These are phyloP conservation scores for Brachionus rubens DNA, from an alignment of 1,140 invertebrate species.

Conservation along the genomic window DNA sequence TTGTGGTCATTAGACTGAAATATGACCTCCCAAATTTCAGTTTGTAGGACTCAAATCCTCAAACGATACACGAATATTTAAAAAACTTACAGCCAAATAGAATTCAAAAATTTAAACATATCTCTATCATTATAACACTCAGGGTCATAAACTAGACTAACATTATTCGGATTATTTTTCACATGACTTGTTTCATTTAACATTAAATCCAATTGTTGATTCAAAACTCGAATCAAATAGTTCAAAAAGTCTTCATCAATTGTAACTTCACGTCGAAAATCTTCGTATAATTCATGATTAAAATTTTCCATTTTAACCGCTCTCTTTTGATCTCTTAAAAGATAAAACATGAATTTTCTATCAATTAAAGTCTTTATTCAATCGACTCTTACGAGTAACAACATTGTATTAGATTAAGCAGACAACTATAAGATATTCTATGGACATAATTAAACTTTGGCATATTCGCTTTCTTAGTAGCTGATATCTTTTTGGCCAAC, in stretches of 20 bases:
- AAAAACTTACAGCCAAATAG: conserved; percentile 20
- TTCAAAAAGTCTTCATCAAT: neutral
- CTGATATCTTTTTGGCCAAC: neutral
- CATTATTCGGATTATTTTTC: conserved; percentile 22
- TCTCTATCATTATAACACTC: conserved; percentile 2
- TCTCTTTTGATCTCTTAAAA: neutral
- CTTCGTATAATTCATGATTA: conserved; percentile 18
- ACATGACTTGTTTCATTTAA: conserved; percentile 4
- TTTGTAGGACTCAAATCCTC: no score
- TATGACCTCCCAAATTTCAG: no score
- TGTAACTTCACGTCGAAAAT: neutral
- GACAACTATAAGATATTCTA: neutral
- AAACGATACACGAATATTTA: no score
- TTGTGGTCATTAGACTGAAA: no score
- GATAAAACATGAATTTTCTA: neutral
- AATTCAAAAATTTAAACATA: conserved; percentile 16
- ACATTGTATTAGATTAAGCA: neutral
- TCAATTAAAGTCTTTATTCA: neutral
- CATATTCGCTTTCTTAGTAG: neutral
- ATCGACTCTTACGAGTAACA: neutral
- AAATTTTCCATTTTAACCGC: conserved; percentile 22
- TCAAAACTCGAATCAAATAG: conserved; percentile 24
- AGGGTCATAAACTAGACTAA: neutral
- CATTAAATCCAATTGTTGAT: conserved; percentile 19
- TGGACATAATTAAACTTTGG: conserved; percentile 22